A percentile compares a stretch with the other conserved stretches of the same genome.
Conservation (phyloP, 2,113 vertebrate species). For the Phalacrocorax pelagicus region DNA sequence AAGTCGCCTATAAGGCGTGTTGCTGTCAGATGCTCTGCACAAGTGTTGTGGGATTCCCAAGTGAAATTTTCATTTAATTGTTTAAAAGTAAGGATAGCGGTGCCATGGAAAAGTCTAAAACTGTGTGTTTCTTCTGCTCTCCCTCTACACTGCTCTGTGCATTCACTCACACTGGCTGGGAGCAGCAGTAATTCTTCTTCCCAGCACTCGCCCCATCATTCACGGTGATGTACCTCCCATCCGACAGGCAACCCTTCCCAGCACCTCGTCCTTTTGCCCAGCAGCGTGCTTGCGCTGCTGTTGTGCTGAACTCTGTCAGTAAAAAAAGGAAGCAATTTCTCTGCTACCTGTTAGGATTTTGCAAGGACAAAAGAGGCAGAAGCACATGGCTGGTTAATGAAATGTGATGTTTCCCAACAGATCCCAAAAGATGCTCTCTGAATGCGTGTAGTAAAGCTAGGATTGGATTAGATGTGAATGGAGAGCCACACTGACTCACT, state of each 20-base stretch:
- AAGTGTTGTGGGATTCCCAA: neutral
- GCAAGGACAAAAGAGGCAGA: neutral
- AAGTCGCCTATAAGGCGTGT: neutral
- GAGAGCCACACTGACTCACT: neutral
- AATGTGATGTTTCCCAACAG: neutral
- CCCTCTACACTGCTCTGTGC: neutral
- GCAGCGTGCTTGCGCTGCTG: neutral
- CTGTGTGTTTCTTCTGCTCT: neutral
- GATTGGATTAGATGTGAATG: neutral
- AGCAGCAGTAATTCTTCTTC: neutral
- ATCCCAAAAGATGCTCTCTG: neutral
- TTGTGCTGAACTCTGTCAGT: neutral
- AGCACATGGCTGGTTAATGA: neutral
- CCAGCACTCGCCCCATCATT: neutral
- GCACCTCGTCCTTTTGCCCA: neutral
- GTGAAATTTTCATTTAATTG: neutral
- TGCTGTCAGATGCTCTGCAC: neutral
- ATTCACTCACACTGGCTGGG: rapidly evolving
- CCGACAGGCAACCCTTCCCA: neutral
- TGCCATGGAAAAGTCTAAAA: neutral
- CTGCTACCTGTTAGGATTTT: neutral
- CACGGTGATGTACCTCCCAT: neutral
- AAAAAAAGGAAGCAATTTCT: neutral
- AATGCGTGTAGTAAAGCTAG: neutral
- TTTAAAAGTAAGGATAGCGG: neutral